A percentile compares a stretch with the other conserved stretches of the same genome.
Conservation (phyloP, 1,140 invertebrate species). For the Calliphora vicina region DNA sequence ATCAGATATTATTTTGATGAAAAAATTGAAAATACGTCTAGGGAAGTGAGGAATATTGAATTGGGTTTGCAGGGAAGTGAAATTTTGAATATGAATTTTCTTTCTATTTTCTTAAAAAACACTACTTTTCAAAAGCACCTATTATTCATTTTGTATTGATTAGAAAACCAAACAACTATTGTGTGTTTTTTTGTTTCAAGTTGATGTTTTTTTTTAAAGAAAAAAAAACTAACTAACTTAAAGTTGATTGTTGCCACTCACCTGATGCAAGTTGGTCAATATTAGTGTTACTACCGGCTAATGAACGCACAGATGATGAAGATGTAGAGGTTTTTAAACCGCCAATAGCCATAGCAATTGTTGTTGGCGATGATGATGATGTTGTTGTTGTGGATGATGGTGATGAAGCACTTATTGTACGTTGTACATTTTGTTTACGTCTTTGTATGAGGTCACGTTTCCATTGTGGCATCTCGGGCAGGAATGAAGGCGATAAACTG, state of each 20-base stretch:
- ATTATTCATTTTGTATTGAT: neutral
- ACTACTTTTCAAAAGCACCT: neutral
- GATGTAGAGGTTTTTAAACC: slow-evolving; percentile 23
- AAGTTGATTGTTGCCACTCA: neutral
- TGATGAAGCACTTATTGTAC: slow-evolving; percentile 49
- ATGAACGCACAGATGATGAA: slow-evolving; percentile 31
- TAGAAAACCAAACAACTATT: slow-evolving; percentile 1
- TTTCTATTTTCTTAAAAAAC: too few relatives aligned
- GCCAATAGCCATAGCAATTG: neutral
- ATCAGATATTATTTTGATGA: too few relatives aligned
- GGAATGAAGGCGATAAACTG: slow-evolving; percentile 42
- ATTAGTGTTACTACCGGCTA: slow-evolving; percentile 24
- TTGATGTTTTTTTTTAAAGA: too few relatives aligned
- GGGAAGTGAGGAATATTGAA: too few relatives aligned
- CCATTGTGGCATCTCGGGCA: slow-evolving; percentile 72
- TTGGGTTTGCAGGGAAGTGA: too few relatives aligned
- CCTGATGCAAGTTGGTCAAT: slow-evolving; percentile 29
- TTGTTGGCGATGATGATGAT: slow-evolving; percentile 6
- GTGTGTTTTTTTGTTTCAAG: too few relatives aligned
- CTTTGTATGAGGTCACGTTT: slow-evolving; percentile 77
- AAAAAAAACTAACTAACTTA: neutral
- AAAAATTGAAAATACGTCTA: too few relatives aligned
- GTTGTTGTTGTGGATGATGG: slow-evolving; percentile 34
- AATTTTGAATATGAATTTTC: too few relatives aligned
- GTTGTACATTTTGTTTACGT: slow-evolving; percentile 64